Evolutionary conservation across 1,140 invertebrate species (phyloP).

Genomic region (Fopius arisanus): DNA sequence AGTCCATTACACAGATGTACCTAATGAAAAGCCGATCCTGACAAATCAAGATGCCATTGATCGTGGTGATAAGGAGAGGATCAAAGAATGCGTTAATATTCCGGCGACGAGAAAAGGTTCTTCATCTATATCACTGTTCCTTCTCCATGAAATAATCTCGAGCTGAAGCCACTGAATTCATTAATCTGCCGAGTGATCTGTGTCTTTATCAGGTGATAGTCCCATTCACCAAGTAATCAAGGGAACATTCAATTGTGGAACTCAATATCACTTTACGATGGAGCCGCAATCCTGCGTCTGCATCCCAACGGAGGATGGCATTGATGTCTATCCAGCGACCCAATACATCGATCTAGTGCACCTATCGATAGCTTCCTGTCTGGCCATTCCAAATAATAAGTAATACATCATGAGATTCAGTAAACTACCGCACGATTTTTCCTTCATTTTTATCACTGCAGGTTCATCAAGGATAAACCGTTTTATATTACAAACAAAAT

Average conservation of each 20-base stretch:
- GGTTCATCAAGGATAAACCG: no score
- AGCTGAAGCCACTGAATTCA: no score
- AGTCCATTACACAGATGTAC: conserved; percentile 68
- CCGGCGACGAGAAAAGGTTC: conserved; percentile 57
- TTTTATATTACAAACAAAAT: no score
- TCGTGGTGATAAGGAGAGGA: conserved; percentile 53
- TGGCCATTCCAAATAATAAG: conserved; percentile 64
- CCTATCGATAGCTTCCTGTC: conserved; percentile 67
- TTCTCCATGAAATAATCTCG: not conserved
- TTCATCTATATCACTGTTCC: not conserved
- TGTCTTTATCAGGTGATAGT: conserved; percentile 4
- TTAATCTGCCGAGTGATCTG: no score
- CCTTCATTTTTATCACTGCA: no score
- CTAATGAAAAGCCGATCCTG: conserved; percentile 65
- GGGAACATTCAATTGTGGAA: conserved; percentile 1
- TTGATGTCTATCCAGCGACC: conserved; percentile 71
- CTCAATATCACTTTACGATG: conserved; percentile 74
- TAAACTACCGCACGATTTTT: no score
- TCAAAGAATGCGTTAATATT: conserved; percentile 44
- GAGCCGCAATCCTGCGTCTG: conserved; percentile 73
- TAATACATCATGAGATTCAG: conserved; percentile 23
- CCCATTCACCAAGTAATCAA: conserved; percentile 2
- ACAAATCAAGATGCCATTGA: conserved; percentile 70
- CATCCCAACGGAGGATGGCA: conserved; percentile 72
- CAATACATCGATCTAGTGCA: conserved; percentile 75